These are phyloP conservation scores for Aphaenogaster rudis DNA, from an alignment of 1,140 invertebrate species.

Conservation along the genomic window DNA sequence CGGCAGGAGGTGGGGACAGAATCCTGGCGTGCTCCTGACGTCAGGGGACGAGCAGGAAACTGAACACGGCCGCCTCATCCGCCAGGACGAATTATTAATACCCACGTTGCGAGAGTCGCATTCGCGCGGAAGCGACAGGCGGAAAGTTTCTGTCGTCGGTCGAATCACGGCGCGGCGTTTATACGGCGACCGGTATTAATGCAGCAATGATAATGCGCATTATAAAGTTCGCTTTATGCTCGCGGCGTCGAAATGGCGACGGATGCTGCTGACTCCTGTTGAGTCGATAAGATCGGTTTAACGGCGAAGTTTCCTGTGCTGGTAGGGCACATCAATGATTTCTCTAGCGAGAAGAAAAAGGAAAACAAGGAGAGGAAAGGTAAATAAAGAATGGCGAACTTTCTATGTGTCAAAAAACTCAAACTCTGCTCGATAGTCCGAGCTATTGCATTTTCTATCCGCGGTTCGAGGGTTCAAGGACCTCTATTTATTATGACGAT, in stretches of 20 bases:
- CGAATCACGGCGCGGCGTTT: slow-evolving; percentile 26
- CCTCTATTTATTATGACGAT: slow-evolving; percentile 73
- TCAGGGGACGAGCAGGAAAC: neutral
- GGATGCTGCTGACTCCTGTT: neutral
- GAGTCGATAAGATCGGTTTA: slow-evolving; percentile 24
- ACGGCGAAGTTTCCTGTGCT: slow-evolving; percentile 45
- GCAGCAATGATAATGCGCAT: slow-evolving; percentile 37
- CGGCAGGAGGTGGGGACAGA: neutral
- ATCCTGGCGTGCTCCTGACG: neutral
- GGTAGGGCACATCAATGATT: slow-evolving; percentile 12
- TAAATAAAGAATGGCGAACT: slow-evolving; percentile 9
- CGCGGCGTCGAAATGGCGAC: neutral
- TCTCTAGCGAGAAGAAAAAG: slow-evolving; percentile 20
- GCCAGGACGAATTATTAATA: slow-evolving; percentile 58
- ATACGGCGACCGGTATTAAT: slow-evolving; percentile 39
- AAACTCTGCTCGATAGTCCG: slow-evolving; percentile 52
- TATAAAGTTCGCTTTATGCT: slow-evolving; percentile 25
- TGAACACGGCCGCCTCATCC: neutral
- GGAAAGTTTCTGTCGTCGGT: slow-evolving; percentile 55
- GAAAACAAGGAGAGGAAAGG: too few species aligned
- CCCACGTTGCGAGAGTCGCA: neutral
- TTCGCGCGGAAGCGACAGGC: slow-evolving; percentile 48
- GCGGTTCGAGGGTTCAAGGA: slow-evolving; percentile 62
- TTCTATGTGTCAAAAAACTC: slow-evolving; percentile 18
- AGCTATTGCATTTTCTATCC: slow-evolving; percentile 65